Evolutionary conservation across 2,888 invertebrate genomes (phyloP).

Genomic region (Hirtodrosophila duncani): DNA sequence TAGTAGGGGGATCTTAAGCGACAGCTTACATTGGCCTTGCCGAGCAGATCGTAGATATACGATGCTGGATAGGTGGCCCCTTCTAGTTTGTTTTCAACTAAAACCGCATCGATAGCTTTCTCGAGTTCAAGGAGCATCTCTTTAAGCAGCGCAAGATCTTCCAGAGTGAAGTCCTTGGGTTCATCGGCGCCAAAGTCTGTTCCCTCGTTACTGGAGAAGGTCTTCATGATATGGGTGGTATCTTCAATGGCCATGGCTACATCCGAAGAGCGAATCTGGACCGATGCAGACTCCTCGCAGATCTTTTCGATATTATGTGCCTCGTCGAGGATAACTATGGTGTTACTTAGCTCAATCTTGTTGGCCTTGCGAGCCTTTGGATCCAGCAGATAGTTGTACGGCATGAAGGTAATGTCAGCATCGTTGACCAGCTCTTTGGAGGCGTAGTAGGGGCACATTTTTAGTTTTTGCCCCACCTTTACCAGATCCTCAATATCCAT

Average conservation of each 20-base stretch:
- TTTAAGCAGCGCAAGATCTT: constrained; percentile 89
- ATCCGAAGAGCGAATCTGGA: constrained; percentile 90
- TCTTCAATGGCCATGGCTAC: constrained; percentile 95
- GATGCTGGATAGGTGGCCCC: constrained; percentile 86
- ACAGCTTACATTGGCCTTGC: constrained; percentile 83
- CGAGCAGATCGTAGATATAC: constrained; percentile 87
- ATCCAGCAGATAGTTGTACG: too few relatives aligned
- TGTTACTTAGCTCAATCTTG: constrained; percentile 85
- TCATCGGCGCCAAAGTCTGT: constrained; percentile 75
- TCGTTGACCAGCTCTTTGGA: constrained; percentile 90
- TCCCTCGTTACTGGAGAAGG: constrained; percentile 79
- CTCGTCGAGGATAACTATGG: constrained; percentile 97
- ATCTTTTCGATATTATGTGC: constrained; percentile 98
- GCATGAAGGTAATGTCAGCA: constrained; percentile 97
- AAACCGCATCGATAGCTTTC: constrained; percentile 85
- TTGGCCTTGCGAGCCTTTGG: constrained; percentile 90
- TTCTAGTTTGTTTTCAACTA: constrained; percentile 80
- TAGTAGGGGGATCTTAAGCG: too few relatives aligned
- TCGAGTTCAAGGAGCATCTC: constrained; percentile 88
- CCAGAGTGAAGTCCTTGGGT: constrained; percentile 88
- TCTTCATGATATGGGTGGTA: constrained; percentile 83
- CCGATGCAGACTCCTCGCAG: constrained; percentile 93
- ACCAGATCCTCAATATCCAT: constrained; percentile 96
- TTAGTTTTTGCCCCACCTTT: constrained; percentile 86
- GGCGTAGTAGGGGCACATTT: constrained; percentile 96